These are phyloP conservation scores for Diplodus puntazzo DNA, from an alignment of 2,797 vertebrate species.

Conservation along the genomic window DNA sequence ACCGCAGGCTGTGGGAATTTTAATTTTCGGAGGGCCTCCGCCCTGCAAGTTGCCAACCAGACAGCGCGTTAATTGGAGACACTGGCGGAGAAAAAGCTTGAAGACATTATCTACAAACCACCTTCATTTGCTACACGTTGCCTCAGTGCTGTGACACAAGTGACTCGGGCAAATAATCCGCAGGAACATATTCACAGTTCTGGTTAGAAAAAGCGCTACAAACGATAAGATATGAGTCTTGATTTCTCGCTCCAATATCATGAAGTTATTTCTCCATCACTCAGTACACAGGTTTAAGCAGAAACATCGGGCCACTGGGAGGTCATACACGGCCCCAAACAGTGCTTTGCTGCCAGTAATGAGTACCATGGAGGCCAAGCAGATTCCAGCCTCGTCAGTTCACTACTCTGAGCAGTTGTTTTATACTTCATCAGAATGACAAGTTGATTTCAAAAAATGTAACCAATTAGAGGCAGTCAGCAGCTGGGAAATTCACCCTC, in stretches of 20 bases:
- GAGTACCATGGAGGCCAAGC: background rate
- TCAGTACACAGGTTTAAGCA: background rate
- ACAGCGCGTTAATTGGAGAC: conserved; percentile 71
- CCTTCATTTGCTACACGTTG: conserved; percentile 47
- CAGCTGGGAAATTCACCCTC: background rate
- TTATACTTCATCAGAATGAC: background rate
- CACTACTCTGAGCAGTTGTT: background rate
- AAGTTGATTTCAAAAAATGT: background rate
- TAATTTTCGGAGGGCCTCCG: conserved; percentile 65
- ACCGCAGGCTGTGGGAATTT: conserved; percentile 69
- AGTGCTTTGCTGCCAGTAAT: background rate
- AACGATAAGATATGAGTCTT: background rate
- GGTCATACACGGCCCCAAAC: background rate
- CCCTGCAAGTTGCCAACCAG: conserved; percentile 63
- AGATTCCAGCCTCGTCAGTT: background rate
- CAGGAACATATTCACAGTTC: background rate
- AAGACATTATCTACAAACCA: conserved; percentile 59
- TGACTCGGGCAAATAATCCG: background rate
- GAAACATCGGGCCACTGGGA: background rate
- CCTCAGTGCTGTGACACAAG: conserved; percentile 2
- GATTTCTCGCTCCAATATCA: background rate
- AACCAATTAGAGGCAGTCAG: background rate
- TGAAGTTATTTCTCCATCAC: background rate
- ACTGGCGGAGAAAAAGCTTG: conserved; percentile 62
- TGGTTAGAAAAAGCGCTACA: background rate